Conservation (phyloP, 2,113 vertebrate genomes). For the Lutjanus erythropterus region DNA sequence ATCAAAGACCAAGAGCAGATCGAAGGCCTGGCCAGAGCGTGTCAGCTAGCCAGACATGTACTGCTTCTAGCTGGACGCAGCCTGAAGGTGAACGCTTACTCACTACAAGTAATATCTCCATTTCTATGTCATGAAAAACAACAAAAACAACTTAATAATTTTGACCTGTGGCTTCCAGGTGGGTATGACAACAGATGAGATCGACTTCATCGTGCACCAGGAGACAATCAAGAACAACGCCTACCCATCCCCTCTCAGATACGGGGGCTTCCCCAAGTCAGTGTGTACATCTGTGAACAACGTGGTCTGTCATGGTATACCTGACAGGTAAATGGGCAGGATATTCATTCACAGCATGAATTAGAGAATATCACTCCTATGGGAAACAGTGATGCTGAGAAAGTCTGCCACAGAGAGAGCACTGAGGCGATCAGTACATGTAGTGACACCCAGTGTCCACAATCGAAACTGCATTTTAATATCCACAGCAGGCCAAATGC, state of each 20-base stretch:
- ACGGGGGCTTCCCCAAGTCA: conserved; percentile 96
- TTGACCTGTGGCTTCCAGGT: conserved; percentile 84
- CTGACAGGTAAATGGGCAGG: conserved; percentile 92
- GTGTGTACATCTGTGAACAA: conserved; percentile 99
- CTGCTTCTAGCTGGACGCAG: conserved; percentile 90
- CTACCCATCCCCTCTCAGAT: conserved; percentile 97
- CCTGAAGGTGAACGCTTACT: conserved; percentile 87
- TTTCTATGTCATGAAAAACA: background rate
- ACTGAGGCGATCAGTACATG: background rate
- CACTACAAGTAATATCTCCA: background rate
- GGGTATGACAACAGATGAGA: conserved; percentile 98
- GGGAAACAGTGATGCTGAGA: background rate
- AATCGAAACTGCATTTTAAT: background rate
- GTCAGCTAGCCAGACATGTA: conserved; percentile 93
- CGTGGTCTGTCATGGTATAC: conserved; percentile 98
- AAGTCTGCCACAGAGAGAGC: background rate
- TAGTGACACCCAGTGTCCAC: background rate
- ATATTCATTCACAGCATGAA: background rate
- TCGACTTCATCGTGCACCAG: conserved; percentile 96
- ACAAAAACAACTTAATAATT: background rate
- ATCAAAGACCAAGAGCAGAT: conserved; percentile 97
- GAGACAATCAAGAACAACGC: conserved; percentile 93
- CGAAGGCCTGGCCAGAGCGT: conserved; percentile 91
- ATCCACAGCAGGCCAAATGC: background rate
- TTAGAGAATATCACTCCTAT: background rate